Conservation (phyloP, 2,888 invertebrate genomes). For the Nymphalis polychloros region DNA sequence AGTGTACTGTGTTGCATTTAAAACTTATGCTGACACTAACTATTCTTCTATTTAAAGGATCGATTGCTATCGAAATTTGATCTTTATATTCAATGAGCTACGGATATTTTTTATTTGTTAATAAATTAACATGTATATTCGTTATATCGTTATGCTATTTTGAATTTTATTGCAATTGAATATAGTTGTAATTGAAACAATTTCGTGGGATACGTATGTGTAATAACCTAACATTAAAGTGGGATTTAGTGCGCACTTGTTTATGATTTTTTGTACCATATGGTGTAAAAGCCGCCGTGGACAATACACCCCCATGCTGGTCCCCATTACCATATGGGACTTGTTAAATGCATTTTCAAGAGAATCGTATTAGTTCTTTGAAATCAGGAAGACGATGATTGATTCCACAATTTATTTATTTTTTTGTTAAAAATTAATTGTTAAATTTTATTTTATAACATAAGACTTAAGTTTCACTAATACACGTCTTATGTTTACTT, state of each 20-base stretch:
- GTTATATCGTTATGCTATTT: conserved; percentile 11
- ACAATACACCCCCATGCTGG: conserved; percentile 75
- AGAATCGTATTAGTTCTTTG: conserved; percentile 62
- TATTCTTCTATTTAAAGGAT: conserved; percentile 48
- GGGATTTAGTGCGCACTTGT: conserved; percentile 75
- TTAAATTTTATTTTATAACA: too few species aligned
- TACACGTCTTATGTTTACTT: too few species aligned
- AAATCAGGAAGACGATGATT: conserved; percentile 29
- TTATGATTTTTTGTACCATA: conserved; percentile 79
- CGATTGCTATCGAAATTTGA: conserved; percentile 39
- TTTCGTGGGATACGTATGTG: conserved; percentile 47
- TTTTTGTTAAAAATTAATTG: not conserved
- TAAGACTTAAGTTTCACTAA: too few species aligned
- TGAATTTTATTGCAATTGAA: conserved; percentile 39
- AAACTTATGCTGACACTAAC: conserved; percentile 54
- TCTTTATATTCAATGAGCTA: conserved; percentile 34
- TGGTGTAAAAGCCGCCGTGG: conserved; percentile 76
- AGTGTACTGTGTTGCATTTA: conserved; percentile 58
- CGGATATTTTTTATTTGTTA: conserved; percentile 41
- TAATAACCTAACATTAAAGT: conserved; percentile 66
- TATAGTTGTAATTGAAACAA: conserved; percentile 40
- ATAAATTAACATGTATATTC: conserved; percentile 17
- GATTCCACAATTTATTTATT: conserved; percentile 13
- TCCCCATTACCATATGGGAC: conserved; percentile 76
- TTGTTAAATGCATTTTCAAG: conserved; percentile 77